Evolutionary conservation across 2,888 invertebrate genomes (phyloP), one percentile per base, ranked within the genome.

Genomic region (Tachina grossa): DNA sequence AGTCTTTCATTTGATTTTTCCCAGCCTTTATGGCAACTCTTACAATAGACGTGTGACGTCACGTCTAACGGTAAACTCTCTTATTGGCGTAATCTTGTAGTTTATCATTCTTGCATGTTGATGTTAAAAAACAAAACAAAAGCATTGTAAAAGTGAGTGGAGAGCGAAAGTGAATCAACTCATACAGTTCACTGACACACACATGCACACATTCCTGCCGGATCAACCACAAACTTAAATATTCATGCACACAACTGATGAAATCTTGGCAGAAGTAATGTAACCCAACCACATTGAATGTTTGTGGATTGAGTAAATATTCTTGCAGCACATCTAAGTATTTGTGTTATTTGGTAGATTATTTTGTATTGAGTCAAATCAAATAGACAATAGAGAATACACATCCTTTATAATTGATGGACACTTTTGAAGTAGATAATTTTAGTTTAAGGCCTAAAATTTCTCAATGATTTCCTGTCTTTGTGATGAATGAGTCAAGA

Each of bases 391-490:
- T 39, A n/a, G 63, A 55, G 6, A 31, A 31, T 2, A 31, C 31
- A 31, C 31, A 31, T 31, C 31, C 31, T 31, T 55, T 65, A 55
- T 55, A 79, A 72, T 79, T 65, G 39, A 65, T 47, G 65, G 71
- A 63, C 63, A 79, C 71, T 63, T 31, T 6, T 71, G 63, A 39
- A 72, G 47, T 22, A 31, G 31, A 31, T 31, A 63, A 71, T 71
- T 45, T 71, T 9, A 3, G 14, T 65, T 45, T 45, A 61, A 72
- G 51, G 49, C 49, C 51, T 41, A n/a, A 11, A 11, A 14, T 51
- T 41, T 22, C 71, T 59, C 49, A 68, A 59, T 59, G 9, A 10
- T 61, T 1, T 61, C 61, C 16, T 41, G 43, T 61, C 9, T 43
- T 43, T 41, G 31, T 41, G 16, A 61, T 61, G 61, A 61, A 43